These are phyloP conservation scores for Todiramphus chloris DNA, from an alignment of 2,113 vertebrate species.

Conservation along the genomic window DNA sequence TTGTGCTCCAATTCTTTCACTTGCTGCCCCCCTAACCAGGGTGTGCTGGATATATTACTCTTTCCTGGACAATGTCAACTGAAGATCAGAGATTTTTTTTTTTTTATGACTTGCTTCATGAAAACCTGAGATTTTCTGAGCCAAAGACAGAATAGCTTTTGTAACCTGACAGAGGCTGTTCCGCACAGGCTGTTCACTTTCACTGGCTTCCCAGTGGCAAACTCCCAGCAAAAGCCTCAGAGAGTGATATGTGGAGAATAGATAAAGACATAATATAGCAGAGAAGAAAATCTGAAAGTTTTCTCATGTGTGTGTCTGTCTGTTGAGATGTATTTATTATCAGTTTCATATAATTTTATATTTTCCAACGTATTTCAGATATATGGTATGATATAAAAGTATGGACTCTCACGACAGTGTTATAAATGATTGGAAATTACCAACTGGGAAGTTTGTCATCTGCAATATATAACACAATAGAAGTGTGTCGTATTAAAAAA, in stretches of 20 bases:
- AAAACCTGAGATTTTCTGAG: not conserved
- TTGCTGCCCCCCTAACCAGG: not conserved
- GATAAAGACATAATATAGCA: conserved; percentile 15
- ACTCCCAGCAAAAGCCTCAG: conserved; percentile 10
- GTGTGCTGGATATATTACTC: not conserved
- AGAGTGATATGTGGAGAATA: conserved; percentile 2
- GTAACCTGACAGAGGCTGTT: not conserved
- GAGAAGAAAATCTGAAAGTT: conserved; percentile 33
- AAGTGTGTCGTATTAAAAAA: conserved; percentile 17
- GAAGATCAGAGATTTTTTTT: not conserved
- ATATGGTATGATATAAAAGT: conserved; percentile 40
- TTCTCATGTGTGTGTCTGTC: not conserved
- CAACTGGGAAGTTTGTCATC: conserved; percentile 40
- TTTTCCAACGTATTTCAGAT: conserved; percentile 42
- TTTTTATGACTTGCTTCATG: not conserved
- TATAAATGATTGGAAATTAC: conserved; percentile 60
- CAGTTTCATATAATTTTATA: conserved; percentile 55
- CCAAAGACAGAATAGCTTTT: not conserved
- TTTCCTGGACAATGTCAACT: not conserved
- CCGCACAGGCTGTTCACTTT: not conserved
- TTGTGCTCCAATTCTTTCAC: not conserved
- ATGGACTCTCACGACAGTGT: not conserved
- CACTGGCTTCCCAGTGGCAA: conserved; percentile 7
- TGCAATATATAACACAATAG: conserved; percentile 55
- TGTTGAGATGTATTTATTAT: conserved; percentile 53